Conservation (phyloP, 2,113 vertebrate species). For the Oreochromis tanganicae region DNA sequence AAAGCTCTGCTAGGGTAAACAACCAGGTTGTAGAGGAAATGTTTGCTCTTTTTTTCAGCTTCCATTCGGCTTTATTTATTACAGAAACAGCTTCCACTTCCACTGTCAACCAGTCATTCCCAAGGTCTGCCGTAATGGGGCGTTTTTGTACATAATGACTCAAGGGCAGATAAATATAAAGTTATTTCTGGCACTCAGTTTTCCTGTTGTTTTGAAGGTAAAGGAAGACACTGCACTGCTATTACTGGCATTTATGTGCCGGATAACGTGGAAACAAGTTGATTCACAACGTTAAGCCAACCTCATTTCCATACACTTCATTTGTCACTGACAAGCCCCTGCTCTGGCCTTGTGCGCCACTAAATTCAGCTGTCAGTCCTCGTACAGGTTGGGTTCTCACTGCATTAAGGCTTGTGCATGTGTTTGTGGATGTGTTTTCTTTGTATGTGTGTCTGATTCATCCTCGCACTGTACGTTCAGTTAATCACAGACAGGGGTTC, state of each 20-base stretch:
- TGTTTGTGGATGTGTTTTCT: background rate
- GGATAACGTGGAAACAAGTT: constrained; percentile 34
- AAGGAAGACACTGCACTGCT: constrained; percentile 9
- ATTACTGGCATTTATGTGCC: background rate
- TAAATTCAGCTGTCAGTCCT: constrained; percentile 43
- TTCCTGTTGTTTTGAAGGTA: background rate
- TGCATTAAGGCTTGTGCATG: background rate
- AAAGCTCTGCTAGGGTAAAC: constrained; percentile 5
- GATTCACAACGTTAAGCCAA: constrained; percentile 26
- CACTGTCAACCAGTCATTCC: constrained; percentile 2
- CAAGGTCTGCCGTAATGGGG: constrained; percentile 33
- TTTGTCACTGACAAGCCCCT: constrained; percentile 24
- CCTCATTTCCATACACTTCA: constrained; percentile 45
- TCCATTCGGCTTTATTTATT: background rate
- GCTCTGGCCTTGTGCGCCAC: constrained; percentile 6
- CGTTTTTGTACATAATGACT: constrained; percentile 28
- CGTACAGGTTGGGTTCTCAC: background rate
- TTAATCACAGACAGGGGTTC: background rate
- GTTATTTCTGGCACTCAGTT: background rate
- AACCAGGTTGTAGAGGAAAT: background rate
- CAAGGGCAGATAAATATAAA: constrained; percentile 15
- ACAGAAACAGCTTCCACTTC: constrained; percentile 10
- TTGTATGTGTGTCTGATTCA: background rate
- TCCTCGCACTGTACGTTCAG: background rate
- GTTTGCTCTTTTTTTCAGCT: background rate